Evolutionary conservation across 1,140 invertebrate genomes (phyloP).

Genomic region (Drosophila sucinea): DNA sequence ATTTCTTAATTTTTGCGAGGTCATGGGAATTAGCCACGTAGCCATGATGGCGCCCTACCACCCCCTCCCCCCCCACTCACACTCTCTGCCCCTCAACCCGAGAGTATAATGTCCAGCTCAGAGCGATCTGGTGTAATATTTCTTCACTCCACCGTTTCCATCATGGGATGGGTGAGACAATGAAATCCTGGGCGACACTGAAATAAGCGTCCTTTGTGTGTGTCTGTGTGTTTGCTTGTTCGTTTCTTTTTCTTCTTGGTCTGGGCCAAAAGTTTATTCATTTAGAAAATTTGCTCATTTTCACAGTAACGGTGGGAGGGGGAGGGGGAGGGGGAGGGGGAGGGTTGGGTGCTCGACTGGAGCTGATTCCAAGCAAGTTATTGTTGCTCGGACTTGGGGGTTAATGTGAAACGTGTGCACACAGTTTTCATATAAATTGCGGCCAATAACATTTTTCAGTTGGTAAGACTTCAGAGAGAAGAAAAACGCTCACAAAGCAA

Average conservation of each 20-base stretch:
- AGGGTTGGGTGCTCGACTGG: conserved; percentile 20
- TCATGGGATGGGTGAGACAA: conserved; percentile 37
- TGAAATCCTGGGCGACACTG: conserved; percentile 46
- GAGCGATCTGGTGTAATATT: conserved; percentile 20
- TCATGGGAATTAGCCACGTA: conserved; percentile 75
- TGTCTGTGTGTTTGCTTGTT: conserved; percentile 12
- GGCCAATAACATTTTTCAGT: conserved; percentile 81
- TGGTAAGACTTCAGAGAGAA: conserved; percentile 58
- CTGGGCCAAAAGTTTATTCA: conserved; percentile 73
- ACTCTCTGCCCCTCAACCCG: not conserved
- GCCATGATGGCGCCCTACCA: conserved; percentile 55
- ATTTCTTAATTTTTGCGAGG: conserved; percentile 82
- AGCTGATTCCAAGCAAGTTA: conserved; percentile 50
- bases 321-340: conserved; percentile 18
- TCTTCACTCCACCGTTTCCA: conserved; percentile 24
- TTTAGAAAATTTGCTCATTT: conserved; percentile 77
- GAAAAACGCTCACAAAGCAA: conserved; percentile 74
- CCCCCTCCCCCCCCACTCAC: conserved; percentile 14
- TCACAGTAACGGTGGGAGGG: conserved; percentile 47
- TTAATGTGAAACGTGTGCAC: conserved; percentile 75
- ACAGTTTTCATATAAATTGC: conserved; percentile 81
- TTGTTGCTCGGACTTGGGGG: conserved; percentile 55
- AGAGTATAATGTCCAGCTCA: conserved; percentile 18
- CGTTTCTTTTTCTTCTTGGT: conserved; percentile 38
- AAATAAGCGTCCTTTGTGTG: conserved; percentile 33